A percentile compares a stretch with the other conserved stretches of the same genome.
These are phyloP conservation scores for Tetrao urogallus DNA, from an alignment of 2,113 vertebrate species.

Conservation along the genomic window DNA sequence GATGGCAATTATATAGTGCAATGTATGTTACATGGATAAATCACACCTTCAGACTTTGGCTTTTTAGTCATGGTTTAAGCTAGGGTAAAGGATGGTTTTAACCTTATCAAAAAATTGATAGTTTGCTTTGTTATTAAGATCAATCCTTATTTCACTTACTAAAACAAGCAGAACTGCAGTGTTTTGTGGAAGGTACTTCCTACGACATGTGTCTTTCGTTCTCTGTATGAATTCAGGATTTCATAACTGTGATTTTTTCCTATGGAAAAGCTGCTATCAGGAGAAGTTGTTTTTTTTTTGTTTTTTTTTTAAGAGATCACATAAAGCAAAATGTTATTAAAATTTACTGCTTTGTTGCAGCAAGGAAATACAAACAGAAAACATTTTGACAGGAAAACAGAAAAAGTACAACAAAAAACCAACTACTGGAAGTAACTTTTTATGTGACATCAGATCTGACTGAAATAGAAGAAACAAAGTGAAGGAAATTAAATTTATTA, in stretches of 20 bases:
- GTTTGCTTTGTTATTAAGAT: background rate
- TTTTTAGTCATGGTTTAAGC: background rate
- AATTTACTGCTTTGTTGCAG: background rate
- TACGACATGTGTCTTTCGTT: background rate
- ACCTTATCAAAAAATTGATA: background rate
- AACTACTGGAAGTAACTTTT: background rate
- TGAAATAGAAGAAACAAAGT: background rate
- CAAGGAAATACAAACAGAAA: background rate
- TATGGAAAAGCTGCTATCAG: background rate
- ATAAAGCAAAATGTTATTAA: background rate
- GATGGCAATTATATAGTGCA: background rate
- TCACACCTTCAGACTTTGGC: background rate
- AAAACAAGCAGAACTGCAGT: background rate
- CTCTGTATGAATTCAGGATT: background rate
- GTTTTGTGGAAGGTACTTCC: background rate
- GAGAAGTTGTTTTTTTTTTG: background rate
- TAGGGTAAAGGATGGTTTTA: background rate
- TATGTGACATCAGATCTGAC: background rate
- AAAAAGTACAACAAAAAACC: background rate
- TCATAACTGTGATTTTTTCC: background rate
- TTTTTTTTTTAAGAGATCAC: background rate
- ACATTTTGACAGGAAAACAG: background rate
- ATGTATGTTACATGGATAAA: background rate
- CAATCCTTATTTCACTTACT: background rate
- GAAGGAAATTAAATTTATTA: background rate